These are phyloP conservation scores for Tolypeutes matacus DNA, from an alignment of 2,797 vertebrate genomes.

Conservation along the genomic window DNA sequence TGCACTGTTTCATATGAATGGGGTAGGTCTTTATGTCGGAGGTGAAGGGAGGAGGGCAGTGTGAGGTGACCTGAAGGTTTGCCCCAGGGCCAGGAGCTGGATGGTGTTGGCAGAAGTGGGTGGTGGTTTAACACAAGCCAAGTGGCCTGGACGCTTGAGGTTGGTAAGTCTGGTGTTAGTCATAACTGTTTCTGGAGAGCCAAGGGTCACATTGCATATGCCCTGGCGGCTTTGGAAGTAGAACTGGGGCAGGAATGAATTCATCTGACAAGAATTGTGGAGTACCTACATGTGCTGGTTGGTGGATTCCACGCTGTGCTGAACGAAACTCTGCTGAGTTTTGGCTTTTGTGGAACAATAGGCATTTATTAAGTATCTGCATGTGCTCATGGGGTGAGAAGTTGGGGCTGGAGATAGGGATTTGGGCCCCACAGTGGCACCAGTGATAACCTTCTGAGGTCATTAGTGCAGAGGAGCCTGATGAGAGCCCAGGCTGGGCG, in stretches of 20 bases:
- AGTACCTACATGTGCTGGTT: neutral
- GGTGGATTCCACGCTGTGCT: neutral
- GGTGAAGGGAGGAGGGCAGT: neutral
- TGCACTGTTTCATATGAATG: neutral
- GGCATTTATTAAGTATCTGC: neutral
- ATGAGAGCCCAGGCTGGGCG: neutral
- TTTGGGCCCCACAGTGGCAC: neutral
- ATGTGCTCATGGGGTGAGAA: neutral
- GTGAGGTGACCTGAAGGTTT: neutral
- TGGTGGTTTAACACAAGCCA: neutral
- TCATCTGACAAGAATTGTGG: rapidly evolving
- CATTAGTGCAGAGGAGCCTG: neutral
- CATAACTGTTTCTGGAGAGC: neutral
- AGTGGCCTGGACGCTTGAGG: neutral
- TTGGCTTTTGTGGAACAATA: neutral
- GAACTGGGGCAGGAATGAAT: neutral
- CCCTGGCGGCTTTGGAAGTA: neutral
- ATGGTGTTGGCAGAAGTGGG: neutral
- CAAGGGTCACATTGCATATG: neutral
- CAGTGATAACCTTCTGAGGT: neutral
- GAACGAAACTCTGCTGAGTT: neutral
- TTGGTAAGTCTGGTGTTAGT: neutral
- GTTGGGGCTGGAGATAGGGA: neutral
- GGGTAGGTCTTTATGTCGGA: neutral
- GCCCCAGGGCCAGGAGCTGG: neutral